Base-by-base conservation (phyloP, 2,113 vertebrate genomes). In the Anarhynchus alexandrinus region DNA sequence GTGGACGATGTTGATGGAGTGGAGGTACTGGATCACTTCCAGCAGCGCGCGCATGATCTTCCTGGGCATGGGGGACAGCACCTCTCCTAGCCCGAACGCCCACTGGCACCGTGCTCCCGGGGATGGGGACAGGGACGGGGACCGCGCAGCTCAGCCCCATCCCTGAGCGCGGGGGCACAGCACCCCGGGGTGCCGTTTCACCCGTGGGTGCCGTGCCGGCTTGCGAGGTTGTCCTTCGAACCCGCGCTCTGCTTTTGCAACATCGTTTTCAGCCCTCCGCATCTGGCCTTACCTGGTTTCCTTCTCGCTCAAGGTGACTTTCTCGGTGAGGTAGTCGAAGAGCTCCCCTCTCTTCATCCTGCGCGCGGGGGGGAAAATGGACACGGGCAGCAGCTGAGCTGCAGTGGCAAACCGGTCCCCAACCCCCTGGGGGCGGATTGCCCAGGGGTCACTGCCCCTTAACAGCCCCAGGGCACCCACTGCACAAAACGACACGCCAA, bases 321-420 rank as follows among this genome's bases (percentile, higher is more conserved):
- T 99, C 97, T 99, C 99, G 2, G 99, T 99, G 94, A 99, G 99
- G 97, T 99, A 99, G 97, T 99, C 99, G 52, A 99, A 99, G 87
- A 99, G 99, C 94, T 99, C 99, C 19, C 99, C 99, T 97, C 88
- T 99, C 97, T 95, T 99, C 99, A 99, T 99, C 97, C 99, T 99
- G 97, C 4, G 4, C 0, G 1, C 4, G 10, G 57, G 52, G 69
- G 29, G 70, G 55, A 57, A 74, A 90, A 47, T 0, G 2, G 29
- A 90, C 36, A 17, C 62, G 61, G 45, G 58, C 49, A 51, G 22
- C 11, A 21, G 12, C 49, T 12, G 49, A 51, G 49, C 49, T 51
- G 10, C 49, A 51, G 49, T 22, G 49, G 49, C 42, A 90, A 76
- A 87, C 14, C 4, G 4, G 59, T 49, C 38, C 49, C 1, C 1